Evolutionary conservation across 2,113 vertebrate species (phyloP).

Genomic region (Poeciliopsis retropinna): DNA sequence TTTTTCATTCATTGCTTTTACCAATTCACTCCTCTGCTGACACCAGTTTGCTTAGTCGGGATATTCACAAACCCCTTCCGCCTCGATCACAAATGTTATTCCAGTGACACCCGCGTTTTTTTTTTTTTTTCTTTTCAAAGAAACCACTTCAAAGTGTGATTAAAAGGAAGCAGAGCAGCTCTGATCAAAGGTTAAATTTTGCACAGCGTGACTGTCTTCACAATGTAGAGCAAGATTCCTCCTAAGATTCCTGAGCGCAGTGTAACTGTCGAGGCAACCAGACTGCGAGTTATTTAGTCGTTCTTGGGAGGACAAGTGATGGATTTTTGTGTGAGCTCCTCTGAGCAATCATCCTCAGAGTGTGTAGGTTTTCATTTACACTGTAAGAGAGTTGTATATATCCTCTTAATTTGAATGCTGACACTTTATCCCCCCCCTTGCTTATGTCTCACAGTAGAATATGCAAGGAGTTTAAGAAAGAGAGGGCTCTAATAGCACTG

Average conservation of each 20-base stretch:
- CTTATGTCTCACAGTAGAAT: slow-evolving; percentile 40
- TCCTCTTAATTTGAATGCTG: slow-evolving; percentile 57
- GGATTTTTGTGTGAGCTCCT: slow-evolving; percentile 35
- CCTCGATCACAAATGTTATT: slow-evolving; percentile 43
- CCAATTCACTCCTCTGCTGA: slow-evolving; percentile 9
- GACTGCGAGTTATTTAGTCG: slow-evolving; percentile 21
- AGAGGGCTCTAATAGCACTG: slow-evolving; percentile 32
- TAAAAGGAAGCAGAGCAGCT: slow-evolving; percentile 65
- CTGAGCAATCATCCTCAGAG: slow-evolving; percentile 36
- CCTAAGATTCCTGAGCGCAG: slow-evolving; percentile 18
- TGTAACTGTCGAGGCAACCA: slow-evolving; percentile 36
- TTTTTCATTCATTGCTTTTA: slow-evolving; percentile 2
- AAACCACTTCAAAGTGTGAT: slow-evolving; percentile 69
- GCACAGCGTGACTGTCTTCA: slow-evolving; percentile 48
- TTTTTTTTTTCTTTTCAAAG: slow-evolving; percentile 60
- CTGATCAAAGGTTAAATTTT: slow-evolving; percentile 78
- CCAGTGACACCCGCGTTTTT: slow-evolving; percentile 67
- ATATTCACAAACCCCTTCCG: slow-evolving; percentile 12
- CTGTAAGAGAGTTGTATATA: slow-evolving; percentile 41
- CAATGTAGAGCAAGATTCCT: slow-evolving; percentile 51
- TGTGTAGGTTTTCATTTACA: slow-evolving; percentile 47
- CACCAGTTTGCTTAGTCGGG: slow-evolving; percentile 20
- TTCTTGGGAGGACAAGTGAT: slow-evolving; percentile 38
- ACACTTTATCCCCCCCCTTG: slow-evolving; percentile 34
- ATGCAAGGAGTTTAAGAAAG: slow-evolving; percentile 50